phyloP scores from a whole-genome alignment of 2,113 vertebrate species.

The Picathartes gymnocephalus region DNA sequence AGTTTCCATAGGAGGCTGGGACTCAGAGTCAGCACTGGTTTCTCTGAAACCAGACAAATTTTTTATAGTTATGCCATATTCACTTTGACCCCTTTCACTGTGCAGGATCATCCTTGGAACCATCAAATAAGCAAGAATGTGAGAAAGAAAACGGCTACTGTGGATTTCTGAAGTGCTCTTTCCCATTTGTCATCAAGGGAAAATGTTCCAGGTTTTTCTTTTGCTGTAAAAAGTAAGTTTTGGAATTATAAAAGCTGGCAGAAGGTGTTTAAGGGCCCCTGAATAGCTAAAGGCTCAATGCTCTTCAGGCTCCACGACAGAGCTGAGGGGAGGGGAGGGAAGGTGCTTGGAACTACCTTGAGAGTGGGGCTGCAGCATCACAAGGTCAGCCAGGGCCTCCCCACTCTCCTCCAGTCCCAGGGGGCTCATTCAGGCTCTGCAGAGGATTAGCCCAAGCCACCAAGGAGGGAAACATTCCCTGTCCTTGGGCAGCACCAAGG shows the following conservation, averaged over 20 bases:
- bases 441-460: not conserved
- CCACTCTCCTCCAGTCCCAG: not conserved
- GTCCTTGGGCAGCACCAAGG: not conserved
- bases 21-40: not conserved
- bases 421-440: not conserved
- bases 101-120: not conserved
- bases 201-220: not conserved
- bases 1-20: not conserved
- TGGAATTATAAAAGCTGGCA: not conserved
- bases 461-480: too few species aligned
- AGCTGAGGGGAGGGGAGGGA: not conserved
- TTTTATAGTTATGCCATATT: not conserved
- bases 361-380: not conserved
- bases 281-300: rapidly evolving
- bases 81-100: not conserved
- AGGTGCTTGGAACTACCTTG: too few species aligned
- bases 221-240: not conserved
- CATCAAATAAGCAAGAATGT: not conserved
- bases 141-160: rapidly evolving
- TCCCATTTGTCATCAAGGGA: rapidly evolving
- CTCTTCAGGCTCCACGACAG: not conserved
- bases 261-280: not conserved
- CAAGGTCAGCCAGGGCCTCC: not conserved
- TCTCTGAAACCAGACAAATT: too few species aligned
- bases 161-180: rapidly evolving